phyloP scores from a whole-genome alignment of 2,888 invertebrate species.

The Crepidodera aurea region DNA sequence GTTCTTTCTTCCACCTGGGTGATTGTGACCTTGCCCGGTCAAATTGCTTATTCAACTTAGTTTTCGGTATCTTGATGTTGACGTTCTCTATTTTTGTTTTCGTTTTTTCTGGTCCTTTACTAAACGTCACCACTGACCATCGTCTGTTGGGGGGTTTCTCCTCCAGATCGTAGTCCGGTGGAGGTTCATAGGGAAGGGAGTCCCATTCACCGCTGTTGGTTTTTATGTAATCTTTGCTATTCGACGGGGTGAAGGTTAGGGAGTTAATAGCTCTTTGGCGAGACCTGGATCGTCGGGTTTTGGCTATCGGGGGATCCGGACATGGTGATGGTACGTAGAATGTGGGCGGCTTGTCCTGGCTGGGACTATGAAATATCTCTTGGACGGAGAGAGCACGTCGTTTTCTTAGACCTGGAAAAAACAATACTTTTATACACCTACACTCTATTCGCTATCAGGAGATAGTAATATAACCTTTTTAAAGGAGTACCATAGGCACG shows the following conservation, averaged over 20 bases:
- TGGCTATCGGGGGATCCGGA: slow-evolving; percentile 32
- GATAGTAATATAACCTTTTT: too few species aligned
- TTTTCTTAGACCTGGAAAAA: slow-evolving; percentile 63
- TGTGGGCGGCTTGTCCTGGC: slow-evolving; percentile 65
- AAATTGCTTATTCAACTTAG: slow-evolving; percentile 50
- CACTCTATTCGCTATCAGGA: too few species aligned
- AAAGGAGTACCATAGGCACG: too few species aligned
- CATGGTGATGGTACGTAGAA: slow-evolving; percentile 77
- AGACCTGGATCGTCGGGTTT: slow-evolving; percentile 48
- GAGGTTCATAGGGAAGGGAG: slow-evolving; percentile 58
- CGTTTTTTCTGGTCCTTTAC: slow-evolving; percentile 22
- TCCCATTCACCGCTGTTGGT: slow-evolving; percentile 55
- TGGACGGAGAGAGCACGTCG: slow-evolving; percentile 75
- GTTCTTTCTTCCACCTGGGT: slow-evolving; percentile 56
- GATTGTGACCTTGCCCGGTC: slow-evolving; percentile 60
- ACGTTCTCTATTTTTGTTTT: slow-evolving; percentile 48
- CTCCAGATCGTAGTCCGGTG: slow-evolving; percentile 59
- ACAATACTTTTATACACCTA: too few species aligned
- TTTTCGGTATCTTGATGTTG: slow-evolving; percentile 58
- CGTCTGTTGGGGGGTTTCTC: slow-evolving; percentile 47
- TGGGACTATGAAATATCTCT: slow-evolving; percentile 66
- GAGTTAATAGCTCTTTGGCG: slow-evolving; percentile 48
- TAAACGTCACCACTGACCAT: slow-evolving; percentile 56
- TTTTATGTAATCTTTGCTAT: slow-evolving; percentile 57
- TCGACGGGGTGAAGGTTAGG: slow-evolving; percentile 42